Percentiles rank a stretch among this genome's conserved stretches.
Conservation (phyloP, 2,797 vertebrate species). For the Enteromius afrohamiltoni region DNA sequence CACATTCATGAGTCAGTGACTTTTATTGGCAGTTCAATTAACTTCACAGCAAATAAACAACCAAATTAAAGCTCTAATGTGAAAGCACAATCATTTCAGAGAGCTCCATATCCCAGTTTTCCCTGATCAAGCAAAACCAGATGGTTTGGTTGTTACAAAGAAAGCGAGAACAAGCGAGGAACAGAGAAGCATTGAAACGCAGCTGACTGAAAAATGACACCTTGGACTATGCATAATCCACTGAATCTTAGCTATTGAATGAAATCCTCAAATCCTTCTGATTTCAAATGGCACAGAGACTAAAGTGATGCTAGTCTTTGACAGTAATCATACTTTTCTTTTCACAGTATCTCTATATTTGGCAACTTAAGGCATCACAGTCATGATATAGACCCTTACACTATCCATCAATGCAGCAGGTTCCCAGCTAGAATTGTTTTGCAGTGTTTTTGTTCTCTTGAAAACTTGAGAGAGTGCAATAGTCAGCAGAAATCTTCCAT, state of each 20-base stretch:
- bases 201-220: constrained; percentile 24
- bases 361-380: constrained; percentile 2
- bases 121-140: constrained; percentile 8
- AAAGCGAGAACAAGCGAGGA: not conserved
- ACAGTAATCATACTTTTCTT: constrained; percentile 40
- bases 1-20: constrained; percentile 29
- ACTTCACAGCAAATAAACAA: constrained; percentile 44
- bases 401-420: constrained; percentile 27
- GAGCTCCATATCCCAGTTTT: constrained; percentile 19
- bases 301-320: constrained; percentile 14
- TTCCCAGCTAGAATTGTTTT: constrained; percentile 22
- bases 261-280: constrained; percentile 33
- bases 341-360: constrained; percentile 51
- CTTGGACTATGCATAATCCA: constrained; percentile 34
- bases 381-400: not conserved
- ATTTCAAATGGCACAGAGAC: constrained; percentile 45
- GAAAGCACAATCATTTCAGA: constrained; percentile 26
- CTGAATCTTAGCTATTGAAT: constrained; percentile 18
- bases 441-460: constrained; percentile 39
- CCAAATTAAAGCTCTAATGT: constrained; percentile 29
- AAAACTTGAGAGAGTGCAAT: constrained; percentile 7
- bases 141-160: not conserved
- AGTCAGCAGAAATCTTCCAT: constrained; percentile 38
- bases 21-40: constrained; percentile 8
- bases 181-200: not conserved